Evolutionary conservation across 1,140 invertebrate genomes (phyloP).

Genomic region (Chironomus striatipennis): DNA sequence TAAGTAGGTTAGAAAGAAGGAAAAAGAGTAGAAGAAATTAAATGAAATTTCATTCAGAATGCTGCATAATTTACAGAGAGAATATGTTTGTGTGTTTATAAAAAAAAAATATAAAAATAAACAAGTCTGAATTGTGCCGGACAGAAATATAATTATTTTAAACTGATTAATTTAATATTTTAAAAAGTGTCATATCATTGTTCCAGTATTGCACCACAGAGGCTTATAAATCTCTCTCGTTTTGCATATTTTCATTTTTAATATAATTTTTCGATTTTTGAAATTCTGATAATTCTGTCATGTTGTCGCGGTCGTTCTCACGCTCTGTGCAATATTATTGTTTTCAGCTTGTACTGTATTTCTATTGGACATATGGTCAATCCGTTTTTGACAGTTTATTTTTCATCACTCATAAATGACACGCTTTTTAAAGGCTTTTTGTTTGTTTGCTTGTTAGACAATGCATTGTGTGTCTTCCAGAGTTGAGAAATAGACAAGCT

Average conservation of each 20-base stretch:
- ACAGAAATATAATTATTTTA: not conserved
- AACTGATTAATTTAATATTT: constrained; percentile 14
- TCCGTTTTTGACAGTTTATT: too few relatives aligned
- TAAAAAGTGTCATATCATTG: not conserved
- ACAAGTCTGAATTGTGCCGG: not conserved
- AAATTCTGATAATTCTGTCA: not conserved
- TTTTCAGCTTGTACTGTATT: too few relatives aligned
- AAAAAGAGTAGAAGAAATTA: not conserved
- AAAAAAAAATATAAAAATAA: too few relatives aligned
- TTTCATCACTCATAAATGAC: too few relatives aligned
- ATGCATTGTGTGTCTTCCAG: too few relatives aligned
- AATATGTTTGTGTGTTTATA: too few relatives aligned
- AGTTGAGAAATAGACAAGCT: too few relatives aligned
- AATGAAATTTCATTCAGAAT: not conserved
- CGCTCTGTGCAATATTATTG: too few relatives aligned
- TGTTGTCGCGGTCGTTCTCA: too few relatives aligned
- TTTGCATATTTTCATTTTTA: not conserved
- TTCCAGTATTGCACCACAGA: not conserved
- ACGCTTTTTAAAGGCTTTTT: too few relatives aligned
- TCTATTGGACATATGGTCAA: too few relatives aligned
- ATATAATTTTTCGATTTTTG: not conserved
- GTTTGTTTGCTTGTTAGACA: too few relatives aligned
- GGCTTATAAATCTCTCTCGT: not conserved
- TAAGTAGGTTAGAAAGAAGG: not conserved
- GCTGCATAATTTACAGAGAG: not conserved